Base-by-base conservation (phyloP, 2,113 vertebrate genomes). In the Podocnemis expansa region DNA sequence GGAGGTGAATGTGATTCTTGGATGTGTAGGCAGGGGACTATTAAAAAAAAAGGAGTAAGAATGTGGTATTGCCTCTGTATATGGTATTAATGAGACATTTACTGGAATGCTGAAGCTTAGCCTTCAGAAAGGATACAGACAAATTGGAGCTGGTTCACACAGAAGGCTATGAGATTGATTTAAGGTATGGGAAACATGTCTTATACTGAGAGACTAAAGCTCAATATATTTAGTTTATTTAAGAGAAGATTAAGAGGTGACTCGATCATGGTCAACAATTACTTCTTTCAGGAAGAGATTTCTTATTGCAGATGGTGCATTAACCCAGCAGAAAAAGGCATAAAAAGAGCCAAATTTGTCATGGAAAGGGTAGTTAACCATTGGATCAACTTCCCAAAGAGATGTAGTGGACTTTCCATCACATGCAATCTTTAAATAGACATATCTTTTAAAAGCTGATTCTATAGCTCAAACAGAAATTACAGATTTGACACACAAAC, bases 351-450 rank as follows among this genome's bases (percentile, higher is more conserved):
- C 73, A 80, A 84, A 58, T 51, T 94, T 89, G 58, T 85, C 52
- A 17, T 34, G 38, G 25, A 55, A n/a, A 3, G 5, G 38, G 67
- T 55, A 55, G 93, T 94, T 94, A 94, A 93, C 82, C 75, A 38
- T 10, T 54, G 70, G 51, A 91, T 43, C 82, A 91, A 49, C 52
- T 73, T 73, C 38, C 49, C 52, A 90, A 76, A 45, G 80, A 91
- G 87, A 89, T 63, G 49, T 85, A 49, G 41, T 54, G 56, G 51
- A 41, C 31, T 78, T 88, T 88, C 87, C 90, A 89, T 87, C 83
- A 56, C 73, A 21, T 17, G 45, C 41, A 41, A 13, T 29, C 73
- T 45, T 14, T 45, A 45, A 45, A 76, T 76, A 24, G 73, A 29
- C 12, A 11, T 75, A 13, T 56, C 67, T 43, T 92, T 88, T 91